A percentile compares a stretch with the other conserved stretches of the same genome.
These are phyloP conservation scores for Agriopis aurantiaria DNA, from an alignment of 2,888 invertebrate genomes.

Conservation along the genomic window DNA sequence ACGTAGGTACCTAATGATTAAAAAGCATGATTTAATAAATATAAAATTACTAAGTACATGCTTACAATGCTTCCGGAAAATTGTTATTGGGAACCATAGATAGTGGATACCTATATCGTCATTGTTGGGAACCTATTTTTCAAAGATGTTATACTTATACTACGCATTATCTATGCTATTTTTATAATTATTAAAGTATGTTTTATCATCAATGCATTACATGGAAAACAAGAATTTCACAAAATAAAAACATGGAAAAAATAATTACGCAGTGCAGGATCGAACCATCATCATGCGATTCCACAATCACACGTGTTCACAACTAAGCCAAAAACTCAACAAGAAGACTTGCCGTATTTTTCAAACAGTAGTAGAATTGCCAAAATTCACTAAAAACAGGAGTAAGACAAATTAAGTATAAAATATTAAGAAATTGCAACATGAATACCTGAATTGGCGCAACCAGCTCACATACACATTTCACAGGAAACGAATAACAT, in stretches of 20 bases:
- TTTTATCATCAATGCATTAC: background rate
- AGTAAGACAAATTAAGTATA: background rate
- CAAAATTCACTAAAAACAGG: background rate
- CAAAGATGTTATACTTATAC: too few relatives aligned
- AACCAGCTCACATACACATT: background rate
- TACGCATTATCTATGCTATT: too few relatives aligned
- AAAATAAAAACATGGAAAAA: slow-evolving; percentile 18
- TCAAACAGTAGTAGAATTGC: background rate
- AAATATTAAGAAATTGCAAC: background rate
- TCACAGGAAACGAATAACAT: background rate
- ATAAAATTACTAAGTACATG: too few relatives aligned
- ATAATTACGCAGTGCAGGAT: slow-evolving; percentile 50
- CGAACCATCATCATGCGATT: slow-evolving; percentile 62
- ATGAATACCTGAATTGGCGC: background rate
- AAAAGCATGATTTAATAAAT: too few relatives aligned
- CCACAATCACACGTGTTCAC: slow-evolving; percentile 54
- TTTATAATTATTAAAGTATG: too few relatives aligned
- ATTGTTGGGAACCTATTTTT: too few relatives aligned
- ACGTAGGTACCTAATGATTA: too few relatives aligned
- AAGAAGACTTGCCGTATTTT: background rate
- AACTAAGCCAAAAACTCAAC: slow-evolving; percentile 48
- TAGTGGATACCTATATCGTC: too few relatives aligned
- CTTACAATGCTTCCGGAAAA: too few relatives aligned
- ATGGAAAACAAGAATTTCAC: background rate
- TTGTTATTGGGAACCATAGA: too few relatives aligned